Evolutionary conservation across 2,888 invertebrate genomes (phyloP).

Genomic region (Hypsopygia costalis): DNA sequence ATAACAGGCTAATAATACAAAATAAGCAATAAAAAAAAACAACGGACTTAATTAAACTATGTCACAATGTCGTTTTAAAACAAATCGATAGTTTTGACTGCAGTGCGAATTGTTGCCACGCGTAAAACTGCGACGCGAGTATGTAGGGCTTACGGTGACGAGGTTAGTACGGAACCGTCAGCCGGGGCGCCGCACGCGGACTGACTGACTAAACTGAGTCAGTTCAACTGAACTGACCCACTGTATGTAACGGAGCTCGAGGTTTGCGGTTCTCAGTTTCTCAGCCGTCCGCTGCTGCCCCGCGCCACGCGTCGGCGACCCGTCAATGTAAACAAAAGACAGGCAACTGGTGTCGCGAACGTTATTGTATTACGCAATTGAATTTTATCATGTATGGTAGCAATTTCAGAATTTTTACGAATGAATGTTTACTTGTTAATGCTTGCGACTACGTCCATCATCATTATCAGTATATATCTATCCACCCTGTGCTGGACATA

Average conservation of each 20-base stretch:
- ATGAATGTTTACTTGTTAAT: too few species aligned
- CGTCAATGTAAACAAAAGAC: conserved; percentile 6
- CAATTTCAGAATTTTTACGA: conserved; percentile 1
- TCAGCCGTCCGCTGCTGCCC: too few species aligned
- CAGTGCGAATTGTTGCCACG: not conserved
- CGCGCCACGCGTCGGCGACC: not conserved
- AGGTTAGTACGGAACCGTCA: not conserved
- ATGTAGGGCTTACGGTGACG: not conserved
- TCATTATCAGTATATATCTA: too few species aligned
- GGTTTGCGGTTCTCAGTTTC: too few species aligned
- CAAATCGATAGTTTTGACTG: not conserved
- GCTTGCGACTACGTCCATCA: too few species aligned
- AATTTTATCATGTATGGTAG: conserved; percentile 5
- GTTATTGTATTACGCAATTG: conserved; percentile 13
- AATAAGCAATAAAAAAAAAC: not conserved
- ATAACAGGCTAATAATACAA: too few species aligned
- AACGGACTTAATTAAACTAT: not conserved
- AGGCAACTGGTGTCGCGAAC: conserved; percentile 8
- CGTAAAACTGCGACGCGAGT: conserved; percentile 1
- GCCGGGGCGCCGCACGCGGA: not conserved
- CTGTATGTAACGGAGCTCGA: too few species aligned
- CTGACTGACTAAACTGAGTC: not conserved
- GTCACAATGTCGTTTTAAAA: conserved; percentile 1
- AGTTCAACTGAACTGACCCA: too few species aligned
- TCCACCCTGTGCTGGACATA: too few species aligned